Evolutionary conservation across 2,797 vertebrate genomes (phyloP).

Genomic region (Acanthopagrus latus): DNA sequence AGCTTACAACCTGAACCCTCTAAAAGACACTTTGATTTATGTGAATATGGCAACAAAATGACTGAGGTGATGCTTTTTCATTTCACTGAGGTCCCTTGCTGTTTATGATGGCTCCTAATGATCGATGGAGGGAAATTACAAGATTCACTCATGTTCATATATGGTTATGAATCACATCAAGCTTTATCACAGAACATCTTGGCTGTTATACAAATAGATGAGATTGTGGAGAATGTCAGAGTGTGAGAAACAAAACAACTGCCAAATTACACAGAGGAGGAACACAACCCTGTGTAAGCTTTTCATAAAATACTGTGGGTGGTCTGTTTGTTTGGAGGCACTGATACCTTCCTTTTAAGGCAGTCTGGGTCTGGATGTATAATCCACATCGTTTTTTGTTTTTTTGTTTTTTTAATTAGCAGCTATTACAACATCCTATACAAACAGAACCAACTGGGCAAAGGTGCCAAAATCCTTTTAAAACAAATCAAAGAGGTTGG

Average conservation of each 20-base stretch:
- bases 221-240: conserved; percentile 2
- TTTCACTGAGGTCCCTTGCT: conserved; percentile 8
- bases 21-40: conserved; percentile 12
- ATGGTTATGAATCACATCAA: conserved; percentile 31
- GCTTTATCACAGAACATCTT: conserved; percentile 12
- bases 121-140: conserved; percentile 30
- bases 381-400: background rate
- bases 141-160: conserved; percentile 20
- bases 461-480: background rate
- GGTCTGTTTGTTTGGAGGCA: background rate
- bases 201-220: conserved; percentile 8
- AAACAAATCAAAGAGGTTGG: background rate
- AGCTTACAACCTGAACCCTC: background rate
- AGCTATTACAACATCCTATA: background rate
- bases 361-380: background rate
- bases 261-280: conserved; percentile 7
- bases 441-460: background rate
- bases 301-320: background rate
- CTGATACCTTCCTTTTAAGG: background rate
- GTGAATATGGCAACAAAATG: conserved; percentile 3
- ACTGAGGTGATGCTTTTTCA: conserved; percentile 18
- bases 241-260: conserved; percentile 9
- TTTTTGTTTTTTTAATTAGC: background rate
- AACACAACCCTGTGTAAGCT: background rate
- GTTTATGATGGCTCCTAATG: conserved; percentile 12